A percentile compares a stretch with the other conserved stretches of the same genome.
Conservation (phyloP, 2,797 vertebrate genomes). For the Danio tinwini region DNA sequence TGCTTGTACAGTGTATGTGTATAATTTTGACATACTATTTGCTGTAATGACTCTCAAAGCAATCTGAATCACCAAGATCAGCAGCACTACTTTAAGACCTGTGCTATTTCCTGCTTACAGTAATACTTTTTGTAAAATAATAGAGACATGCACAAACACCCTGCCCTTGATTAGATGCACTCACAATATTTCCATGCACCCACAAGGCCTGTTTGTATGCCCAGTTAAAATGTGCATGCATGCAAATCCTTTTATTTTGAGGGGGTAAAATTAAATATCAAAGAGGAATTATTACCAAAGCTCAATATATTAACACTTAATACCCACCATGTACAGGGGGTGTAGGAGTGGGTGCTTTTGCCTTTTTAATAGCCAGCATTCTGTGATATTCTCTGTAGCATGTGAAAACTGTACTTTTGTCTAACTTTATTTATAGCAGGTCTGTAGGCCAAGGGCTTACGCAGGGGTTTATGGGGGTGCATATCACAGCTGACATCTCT, state of each 20-base stretch:
- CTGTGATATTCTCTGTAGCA: slow-evolving; percentile 4
- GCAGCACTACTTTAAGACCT: slow-evolving; percentile 41
- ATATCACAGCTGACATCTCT: slow-evolving; percentile 24
- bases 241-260: slow-evolving; percentile 59
- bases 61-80: slow-evolving; percentile 31
- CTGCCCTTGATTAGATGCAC: slow-evolving; percentile 47
- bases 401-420: slow-evolving; percentile 15
- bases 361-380: slow-evolving; percentile 62
- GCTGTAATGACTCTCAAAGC: not conserved
- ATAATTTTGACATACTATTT: not conserved
- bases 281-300: slow-evolving; percentile 72
- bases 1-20: not conserved
- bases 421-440: slow-evolving; percentile 53
- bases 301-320: slow-evolving; percentile 79
- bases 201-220: slow-evolving; percentile 39
- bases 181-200: slow-evolving; percentile 34
- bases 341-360: slow-evolving; percentile 62
- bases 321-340: slow-evolving; percentile 70
- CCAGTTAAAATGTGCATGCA: slow-evolving; percentile 54
- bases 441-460: slow-evolving; percentile 20
- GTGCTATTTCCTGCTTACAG: slow-evolving; percentile 32
- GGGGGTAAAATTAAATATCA: slow-evolving; percentile 66
- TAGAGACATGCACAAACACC: not conserved
- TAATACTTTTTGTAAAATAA: slow-evolving; percentile 9
- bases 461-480: slow-evolving; percentile 16